phyloP scores from a whole-genome alignment of 2,113 vertebrate genomes.

The Antennarius striatus region DNA sequence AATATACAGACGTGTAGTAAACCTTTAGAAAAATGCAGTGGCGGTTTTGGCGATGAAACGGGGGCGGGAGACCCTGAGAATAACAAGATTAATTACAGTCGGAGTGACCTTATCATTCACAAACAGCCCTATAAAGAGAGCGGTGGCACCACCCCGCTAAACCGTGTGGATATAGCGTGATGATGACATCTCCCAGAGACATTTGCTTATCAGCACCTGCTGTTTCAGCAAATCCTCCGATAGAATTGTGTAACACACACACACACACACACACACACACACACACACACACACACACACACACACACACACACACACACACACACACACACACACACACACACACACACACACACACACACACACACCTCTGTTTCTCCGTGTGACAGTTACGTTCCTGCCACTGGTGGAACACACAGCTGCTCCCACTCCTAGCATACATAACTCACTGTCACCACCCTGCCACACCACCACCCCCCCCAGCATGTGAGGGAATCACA shows the following conservation, averaged over 20 bases:
- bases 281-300: slow-evolving; percentile 28
- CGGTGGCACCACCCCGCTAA: slow-evolving; percentile 30
- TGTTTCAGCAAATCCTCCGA: slow-evolving; percentile 58
- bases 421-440: too few species aligned
- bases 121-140: slow-evolving; percentile 62
- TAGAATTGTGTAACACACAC: slow-evolving; percentile 16
- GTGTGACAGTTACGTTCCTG: slow-evolving; percentile 30
- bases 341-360: slow-evolving; percentile 24
- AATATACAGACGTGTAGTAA: slow-evolving; percentile 29
- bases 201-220: slow-evolving; percentile 64
- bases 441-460: too few species aligned
- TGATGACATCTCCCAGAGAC: slow-evolving; percentile 49
- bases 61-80: slow-evolving; percentile 26
- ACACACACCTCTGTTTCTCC: slow-evolving; percentile 33
- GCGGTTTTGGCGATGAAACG: slow-evolving; percentile 47
- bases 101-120: slow-evolving; percentile 69
- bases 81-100: slow-evolving; percentile 72
- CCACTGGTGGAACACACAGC: slow-evolving; percentile 19
- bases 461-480: too few species aligned
- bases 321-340: slow-evolving; percentile 28
- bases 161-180: slow-evolving; percentile 45
- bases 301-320: slow-evolving; percentile 24
- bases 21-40: slow-evolving; percentile 53
- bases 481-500: too few species aligned
- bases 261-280: slow-evolving; percentile 8